phyloP scores from a whole-genome alignment of 2,113 vertebrate species.

The Ginglymostoma cirratum region DNA sequence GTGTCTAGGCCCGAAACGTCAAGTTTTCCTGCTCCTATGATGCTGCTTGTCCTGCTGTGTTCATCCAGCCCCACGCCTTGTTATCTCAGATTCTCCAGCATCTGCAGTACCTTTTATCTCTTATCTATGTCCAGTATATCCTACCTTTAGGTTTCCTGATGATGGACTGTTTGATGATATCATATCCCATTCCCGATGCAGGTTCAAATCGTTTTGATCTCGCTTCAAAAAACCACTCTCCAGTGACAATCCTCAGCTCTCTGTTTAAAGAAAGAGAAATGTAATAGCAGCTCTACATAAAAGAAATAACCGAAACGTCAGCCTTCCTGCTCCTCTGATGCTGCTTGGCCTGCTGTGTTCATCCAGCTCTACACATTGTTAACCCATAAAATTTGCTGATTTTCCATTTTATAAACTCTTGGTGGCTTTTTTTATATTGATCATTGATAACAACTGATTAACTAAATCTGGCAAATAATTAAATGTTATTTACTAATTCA shows the following conservation, averaged over 20 bases:
- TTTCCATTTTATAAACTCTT: background rate
- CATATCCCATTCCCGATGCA: conserved; percentile 60
- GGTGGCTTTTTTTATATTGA: background rate
- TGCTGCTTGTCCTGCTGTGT: too few species aligned
- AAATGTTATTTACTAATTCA: background rate
- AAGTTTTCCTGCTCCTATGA: too few species aligned
- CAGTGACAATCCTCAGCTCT: conserved; percentile 80
- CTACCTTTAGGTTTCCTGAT: conserved; percentile 69
- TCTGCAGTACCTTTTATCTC: too few species aligned
- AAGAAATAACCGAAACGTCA: background rate
- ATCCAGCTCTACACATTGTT: too few species aligned
- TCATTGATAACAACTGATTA: background rate
- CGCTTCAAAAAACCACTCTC: conserved; percentile 96
- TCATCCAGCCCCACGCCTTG: too few species aligned
- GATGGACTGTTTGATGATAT: conserved; percentile 81
- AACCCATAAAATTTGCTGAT: background rate
- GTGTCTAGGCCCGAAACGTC: too few species aligned
- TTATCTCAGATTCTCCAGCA: too few species aligned
- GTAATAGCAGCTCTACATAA: too few species aligned
- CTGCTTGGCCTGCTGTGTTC: too few species aligned
- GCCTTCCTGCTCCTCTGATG: too few species aligned
- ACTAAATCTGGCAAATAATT: background rate
- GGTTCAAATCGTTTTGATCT: conserved; percentile 81
- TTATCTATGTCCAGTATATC: conserved; percentile 9
- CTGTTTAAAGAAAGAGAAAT: conserved; percentile 50